A percentile compares a stretch with the other conserved stretches of the same genome.
Evolutionary conservation across 2,113 vertebrate species (phyloP).

Genomic region (Herpailurus yagouaroundi): DNA sequence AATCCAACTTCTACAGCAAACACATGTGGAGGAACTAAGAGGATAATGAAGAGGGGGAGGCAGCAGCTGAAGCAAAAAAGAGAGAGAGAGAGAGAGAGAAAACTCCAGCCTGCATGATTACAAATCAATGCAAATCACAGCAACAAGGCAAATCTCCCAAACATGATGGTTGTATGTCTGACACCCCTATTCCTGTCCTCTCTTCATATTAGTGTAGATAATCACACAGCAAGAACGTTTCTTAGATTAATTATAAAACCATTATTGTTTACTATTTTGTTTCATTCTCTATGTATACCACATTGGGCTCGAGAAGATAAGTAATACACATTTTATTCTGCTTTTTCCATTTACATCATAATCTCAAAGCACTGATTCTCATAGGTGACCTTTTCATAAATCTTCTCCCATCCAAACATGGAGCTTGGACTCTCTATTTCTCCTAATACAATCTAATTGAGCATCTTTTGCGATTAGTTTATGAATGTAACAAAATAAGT

Average conservation of each 20-base stretch:
- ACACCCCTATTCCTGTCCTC: rapidly evolving
- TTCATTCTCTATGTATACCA: neutral
- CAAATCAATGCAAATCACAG: neutral
- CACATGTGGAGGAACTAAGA: neutral
- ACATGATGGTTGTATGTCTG: rapidly evolving
- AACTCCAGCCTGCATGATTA: neutral
- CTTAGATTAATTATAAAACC: neutral
- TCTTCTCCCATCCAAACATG: neutral
- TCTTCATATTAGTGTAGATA: neutral
- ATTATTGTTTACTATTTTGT: neutral
- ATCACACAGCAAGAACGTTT: neutral
- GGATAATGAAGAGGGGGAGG: neutral
- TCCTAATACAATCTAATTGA: neutral
- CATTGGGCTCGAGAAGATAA: neutral
- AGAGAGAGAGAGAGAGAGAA: neutral
- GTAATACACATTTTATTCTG: neutral
- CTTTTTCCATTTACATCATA: neutral
- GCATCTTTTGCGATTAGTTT: neutral
- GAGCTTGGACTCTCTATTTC: neutral
- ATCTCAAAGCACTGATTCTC: neutral
- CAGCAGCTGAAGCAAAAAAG: neutral
- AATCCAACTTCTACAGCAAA: neutral
- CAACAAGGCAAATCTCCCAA: neutral
- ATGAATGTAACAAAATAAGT: neutral
- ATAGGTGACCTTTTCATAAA: neutral